Base-by-base conservation (phyloP, 2,888 invertebrate genomes). In the Drosophila picticornis region DNA sequence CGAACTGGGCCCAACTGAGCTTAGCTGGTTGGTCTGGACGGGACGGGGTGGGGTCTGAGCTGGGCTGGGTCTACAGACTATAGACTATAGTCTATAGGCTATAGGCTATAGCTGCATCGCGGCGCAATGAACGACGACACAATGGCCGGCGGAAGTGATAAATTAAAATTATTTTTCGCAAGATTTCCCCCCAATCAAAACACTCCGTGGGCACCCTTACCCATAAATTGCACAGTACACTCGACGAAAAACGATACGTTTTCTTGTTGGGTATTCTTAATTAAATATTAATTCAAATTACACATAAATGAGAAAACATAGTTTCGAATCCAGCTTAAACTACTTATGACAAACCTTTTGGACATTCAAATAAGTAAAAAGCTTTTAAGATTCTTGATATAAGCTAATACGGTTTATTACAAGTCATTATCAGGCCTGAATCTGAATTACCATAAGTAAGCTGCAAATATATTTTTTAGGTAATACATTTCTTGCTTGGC, bases 101-200 rank as follows among this genome's bases (percentile, higher is more conserved):
- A 50, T 34, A n/a, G n/a, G n/a, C n/a, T n/a, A 52, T 50, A 46
- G 43, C 66, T 66, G 65, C 65, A 66, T n/a, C 61, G 32, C 67
- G 56, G 73, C 74, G 69, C 80, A 80, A 77, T 71, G 83, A 77
- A 72, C 78, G 80, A 88, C 88, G 88, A 85, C 85, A 85, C 87
- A 87, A 87, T 87, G 87, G 87, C 89, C 88, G 88, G 56, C 87
- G 87, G 87, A 87, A 89, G 87, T 90, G 88, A 90, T 88, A 88
- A 88, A 88, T 88, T 90, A 90, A 88, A 88, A 90, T 88, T 90
- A 90, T 88, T 88, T 88, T 90, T 88, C 88, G 90, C 86, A 90
- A 90, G 84, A 84, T 84, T 90, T 86, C 81, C 65, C 77, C 70
- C 75, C 83, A 83, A 87, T 77, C 75, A 68, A 69, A 73, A 72